Percentiles rank a stretch among this genome's conserved stretches.
These are phyloP conservation scores for Aphaenogaster rudis DNA, from an alignment of 1,140 invertebrate genomes.

Conservation along the genomic window DNA sequence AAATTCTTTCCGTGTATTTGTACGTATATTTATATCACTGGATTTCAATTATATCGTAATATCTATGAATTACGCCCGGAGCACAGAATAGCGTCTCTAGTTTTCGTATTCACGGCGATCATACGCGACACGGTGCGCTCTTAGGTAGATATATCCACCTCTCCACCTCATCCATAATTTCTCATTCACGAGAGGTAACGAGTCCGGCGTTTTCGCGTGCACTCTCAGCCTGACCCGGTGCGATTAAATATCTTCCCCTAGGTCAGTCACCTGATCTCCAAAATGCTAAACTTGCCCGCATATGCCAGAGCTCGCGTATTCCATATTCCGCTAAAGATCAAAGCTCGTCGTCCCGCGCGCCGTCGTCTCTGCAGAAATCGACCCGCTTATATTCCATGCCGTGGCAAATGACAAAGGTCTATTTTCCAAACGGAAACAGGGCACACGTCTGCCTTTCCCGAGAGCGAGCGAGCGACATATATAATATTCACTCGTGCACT, in stretches of 20 bases:
- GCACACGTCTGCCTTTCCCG: conserved; percentile 7
- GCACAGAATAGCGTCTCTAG: background rate
- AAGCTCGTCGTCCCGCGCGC: conserved; percentile 1
- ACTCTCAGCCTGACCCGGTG: background rate
- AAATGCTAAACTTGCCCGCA: conserved; percentile 31
- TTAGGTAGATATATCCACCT: background rate
- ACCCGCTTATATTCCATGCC: conserved; percentile 45
- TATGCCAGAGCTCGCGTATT: conserved; percentile 29
- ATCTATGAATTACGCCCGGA: background rate
- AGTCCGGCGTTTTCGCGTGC: background rate
- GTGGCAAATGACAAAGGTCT: conserved; percentile 59
- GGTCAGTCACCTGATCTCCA: conserved; percentile 37
- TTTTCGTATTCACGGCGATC: conserved; percentile 1
- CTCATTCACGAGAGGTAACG: conserved; percentile 32
- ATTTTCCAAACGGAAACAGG: conserved; percentile 34
- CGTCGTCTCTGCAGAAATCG: conserved; percentile 37
- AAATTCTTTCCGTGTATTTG: too few relatives aligned
- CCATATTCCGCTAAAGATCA: conserved; percentile 52
- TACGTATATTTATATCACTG: background rate
- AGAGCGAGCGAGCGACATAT: conserved; percentile 33
- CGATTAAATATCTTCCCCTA: conserved; percentile 23
- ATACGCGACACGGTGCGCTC: background rate
- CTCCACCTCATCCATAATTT: conserved; percentile 10
- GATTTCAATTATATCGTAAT: background rate
- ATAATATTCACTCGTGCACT: conserved; percentile 49